These are phyloP conservation scores for Antrozous pallidus DNA, from an alignment of 2,797 vertebrate species.

Conservation along the genomic window DNA sequence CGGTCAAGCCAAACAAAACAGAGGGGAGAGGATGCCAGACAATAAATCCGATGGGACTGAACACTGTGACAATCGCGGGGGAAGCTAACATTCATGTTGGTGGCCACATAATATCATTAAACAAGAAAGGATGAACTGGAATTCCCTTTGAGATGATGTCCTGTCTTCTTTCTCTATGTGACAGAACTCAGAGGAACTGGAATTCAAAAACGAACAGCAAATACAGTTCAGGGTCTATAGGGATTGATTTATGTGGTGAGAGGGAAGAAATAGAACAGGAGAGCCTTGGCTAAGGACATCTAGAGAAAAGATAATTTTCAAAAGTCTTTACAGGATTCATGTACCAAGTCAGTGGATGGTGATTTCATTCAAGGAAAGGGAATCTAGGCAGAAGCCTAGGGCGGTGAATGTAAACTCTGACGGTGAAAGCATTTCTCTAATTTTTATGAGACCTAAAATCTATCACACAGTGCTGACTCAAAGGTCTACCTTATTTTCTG, in stretches of 20 bases:
- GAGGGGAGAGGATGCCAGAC: not conserved
- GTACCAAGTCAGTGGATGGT: not conserved
- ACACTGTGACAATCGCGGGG: not conserved
- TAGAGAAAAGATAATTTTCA: constrained; percentile 31
- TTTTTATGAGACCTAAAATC: not conserved
- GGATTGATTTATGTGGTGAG: constrained; percentile 46
- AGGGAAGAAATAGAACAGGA: constrained; percentile 36
- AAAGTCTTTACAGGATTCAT: constrained; percentile 30
- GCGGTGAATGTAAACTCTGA: constrained; percentile 13
- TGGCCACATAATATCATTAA: not conserved
- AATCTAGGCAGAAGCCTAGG: not conserved
- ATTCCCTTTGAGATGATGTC: not conserved
- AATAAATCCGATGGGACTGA: constrained; percentile 14
- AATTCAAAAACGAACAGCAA: constrained; percentile 32
- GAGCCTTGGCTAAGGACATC: constrained; percentile 28
- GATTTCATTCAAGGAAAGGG: constrained; percentile 11
- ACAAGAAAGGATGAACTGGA: not conserved
- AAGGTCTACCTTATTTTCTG: not conserved
- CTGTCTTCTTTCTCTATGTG: not conserved
- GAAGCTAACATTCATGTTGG: not conserved
- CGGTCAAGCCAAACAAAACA: not conserved
- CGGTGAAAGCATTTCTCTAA: not conserved
- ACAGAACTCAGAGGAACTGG: not conserved
- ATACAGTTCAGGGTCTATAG: constrained; percentile 12
- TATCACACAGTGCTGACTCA: not conserved